Conservation (phyloP, 2,113 vertebrate genomes). For the Alligator sinensis region DNA sequence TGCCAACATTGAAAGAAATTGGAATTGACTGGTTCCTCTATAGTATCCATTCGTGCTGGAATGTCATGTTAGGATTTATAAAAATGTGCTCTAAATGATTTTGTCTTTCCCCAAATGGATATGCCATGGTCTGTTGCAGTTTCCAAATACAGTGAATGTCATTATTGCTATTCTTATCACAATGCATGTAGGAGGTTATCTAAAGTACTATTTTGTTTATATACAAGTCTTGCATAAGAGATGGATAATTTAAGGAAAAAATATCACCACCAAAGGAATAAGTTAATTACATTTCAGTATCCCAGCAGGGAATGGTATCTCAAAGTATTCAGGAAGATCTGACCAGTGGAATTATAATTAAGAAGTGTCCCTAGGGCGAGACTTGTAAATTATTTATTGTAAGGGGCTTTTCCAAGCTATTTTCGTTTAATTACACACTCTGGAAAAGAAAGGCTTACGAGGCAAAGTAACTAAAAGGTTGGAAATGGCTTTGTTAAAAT, state of each 20-base stretch:
- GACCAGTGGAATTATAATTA: constrained; percentile 68
- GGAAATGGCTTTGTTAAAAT: constrained; percentile 11
- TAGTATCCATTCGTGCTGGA: constrained; percentile 32
- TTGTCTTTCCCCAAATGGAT: constrained; percentile 49
- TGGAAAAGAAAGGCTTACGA: not conserved
- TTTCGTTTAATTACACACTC: constrained; percentile 58
- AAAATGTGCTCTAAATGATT: constrained; percentile 52
- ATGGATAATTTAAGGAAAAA: constrained; percentile 50
- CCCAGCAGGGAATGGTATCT: constrained; percentile 62
- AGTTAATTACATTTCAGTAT: constrained; percentile 59
- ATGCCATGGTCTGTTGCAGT: constrained; percentile 31
- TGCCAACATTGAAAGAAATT: constrained; percentile 32
- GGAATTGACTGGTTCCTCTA: not conserved
- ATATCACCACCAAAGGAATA: constrained; percentile 51
- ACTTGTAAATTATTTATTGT: constrained; percentile 71
- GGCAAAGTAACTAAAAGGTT: constrained; percentile 25
- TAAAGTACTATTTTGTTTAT: constrained; percentile 68
- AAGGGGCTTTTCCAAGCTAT: constrained; percentile 65
- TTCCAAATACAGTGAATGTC: not conserved
- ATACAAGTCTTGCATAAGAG: constrained; percentile 56
- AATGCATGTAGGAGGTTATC: not conserved
- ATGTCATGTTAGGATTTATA: constrained; percentile 61
- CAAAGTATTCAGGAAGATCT: constrained; percentile 52
- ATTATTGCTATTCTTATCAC: constrained; percentile 35
- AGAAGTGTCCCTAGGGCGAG: constrained; percentile 66